Base-by-base conservation (phyloP, 2,113 vertebrate species). In the Okapia johnstoni region DNA sequence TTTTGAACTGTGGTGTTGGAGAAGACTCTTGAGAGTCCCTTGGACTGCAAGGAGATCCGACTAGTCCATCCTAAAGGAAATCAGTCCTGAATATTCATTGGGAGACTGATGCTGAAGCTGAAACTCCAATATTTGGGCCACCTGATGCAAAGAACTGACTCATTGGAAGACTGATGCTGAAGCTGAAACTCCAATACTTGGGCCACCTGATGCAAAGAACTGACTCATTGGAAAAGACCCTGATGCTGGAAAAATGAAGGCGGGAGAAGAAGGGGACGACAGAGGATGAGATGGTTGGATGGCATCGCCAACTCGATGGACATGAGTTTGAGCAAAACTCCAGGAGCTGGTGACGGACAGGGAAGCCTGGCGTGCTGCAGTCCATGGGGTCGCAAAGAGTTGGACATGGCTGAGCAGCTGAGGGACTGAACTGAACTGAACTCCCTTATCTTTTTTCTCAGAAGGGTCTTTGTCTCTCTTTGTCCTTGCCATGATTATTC, bases 401-500 rank as follows among this genome's bases (percentile, higher is more conserved):
- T 2, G 0, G 66, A 70, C n/a, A 40, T 0, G 0, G 66, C 66
- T 70, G n/a, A 70, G 66, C 66, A 40, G n/a, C n/a, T 70, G 10
- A 70, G n/a, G 66, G 36, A 40, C n/a, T 23, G 17, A 21, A 36
- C 63, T 66, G n/a, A 23, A 70, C 66, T 70, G n/a, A 70, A 23
- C 66, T 70, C 66, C 66, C 19, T 23, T 36, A 70, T 70, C 63
- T 70, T 40, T 70, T 70, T 70, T 40, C 66, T 40, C 66, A 70
- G n/a, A 40, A 40, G 19, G n/a, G 66, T 70, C n/a, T 70, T 40
- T 70, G n/a, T 19, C n/a, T 70, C 9, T 40, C n/a, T 70, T 70
- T 70, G 19, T 70, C n/a, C 36, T 70, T 70, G n/a, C 66, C 66
- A 70, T 70, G 66, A 40, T 70, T 70, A 70, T 70, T 70, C 66